Evolutionary conservation across 2,113 vertebrate species (phyloP), one percentile per base, ranked within the genome.

Genomic region (Acrocephalus kingi): DNA sequence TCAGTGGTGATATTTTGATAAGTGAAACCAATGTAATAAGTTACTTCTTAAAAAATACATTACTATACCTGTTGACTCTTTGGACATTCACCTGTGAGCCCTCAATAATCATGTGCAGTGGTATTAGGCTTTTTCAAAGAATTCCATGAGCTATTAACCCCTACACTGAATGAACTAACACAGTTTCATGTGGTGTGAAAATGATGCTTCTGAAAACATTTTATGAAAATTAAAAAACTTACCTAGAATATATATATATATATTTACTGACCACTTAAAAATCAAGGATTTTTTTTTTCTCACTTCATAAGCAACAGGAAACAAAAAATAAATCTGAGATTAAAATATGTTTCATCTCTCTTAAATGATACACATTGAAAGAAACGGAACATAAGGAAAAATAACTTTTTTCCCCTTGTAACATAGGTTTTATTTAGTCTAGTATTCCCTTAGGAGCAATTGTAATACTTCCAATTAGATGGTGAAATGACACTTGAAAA

Each of bases 401-500:
- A 25, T 43, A 10, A 3, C 7, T 15, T 37, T 58, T 55, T 0
- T 19, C 7, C 1, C 9, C 4, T 39, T 4, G 1, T 49, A 66
- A 45, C 3, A 0, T 55, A 76, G 71, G 4, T 88, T 80, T 96
- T 85, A 31, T 28, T 31, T 56, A 33, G 21, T 37, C 24, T 28
- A 52, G 23, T 83, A 54, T 80, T 73, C 19, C 33, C 31, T 35
- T 25, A 66, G 37, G 22, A 80, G 10, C 8, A 61, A 41, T 54
- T 9, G 3, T 61, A 83, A 28, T 77, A 31, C 33, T 85, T 19
- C 30, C 21, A 86, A 22, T 80, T 80, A 87, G 46, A 22, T 20
- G 7, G 12, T 69, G 31, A 92, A 88, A 76, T 1, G 4, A 41
- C 17, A 62, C 25, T 18, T 77, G 58, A 80, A 91, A 88, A 86